Evolutionary conservation across 1,140 invertebrate species (phyloP).

Genomic region (Archegozetes longisetosus): DNA sequence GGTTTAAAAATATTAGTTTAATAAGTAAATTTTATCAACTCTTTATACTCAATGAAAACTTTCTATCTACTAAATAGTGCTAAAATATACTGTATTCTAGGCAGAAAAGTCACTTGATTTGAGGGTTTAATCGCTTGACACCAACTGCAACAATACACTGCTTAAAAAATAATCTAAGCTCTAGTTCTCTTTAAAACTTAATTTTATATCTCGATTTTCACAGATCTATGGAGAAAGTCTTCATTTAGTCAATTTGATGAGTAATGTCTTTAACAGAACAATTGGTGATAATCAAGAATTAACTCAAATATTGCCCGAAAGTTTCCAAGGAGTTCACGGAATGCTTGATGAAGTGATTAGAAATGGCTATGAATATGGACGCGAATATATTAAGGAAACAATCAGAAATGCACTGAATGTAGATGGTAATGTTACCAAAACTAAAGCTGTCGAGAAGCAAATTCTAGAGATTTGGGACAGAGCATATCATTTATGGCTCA

Average conservation of each 20-base stretch:
- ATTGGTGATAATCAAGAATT: conserved; percentile 72
- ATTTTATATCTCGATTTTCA: neutral
- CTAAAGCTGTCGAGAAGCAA: conserved; percentile 70
- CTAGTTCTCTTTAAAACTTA: neutral
- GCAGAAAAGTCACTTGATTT: too few relatives aligned
- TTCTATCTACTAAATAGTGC: too few relatives aligned
- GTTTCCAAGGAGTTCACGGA: conserved; percentile 31
- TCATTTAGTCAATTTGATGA: conserved; percentile 66
- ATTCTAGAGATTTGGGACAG: conserved; percentile 82
- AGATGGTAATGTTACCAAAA: conserved; percentile 61
- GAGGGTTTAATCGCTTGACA: too few relatives aligned
- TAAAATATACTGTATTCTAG: too few relatives aligned
- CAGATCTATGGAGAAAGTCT: conserved; percentile 89
- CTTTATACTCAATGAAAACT: too few relatives aligned
- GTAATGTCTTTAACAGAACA: conserved; percentile 53
- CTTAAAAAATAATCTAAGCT: neutral
- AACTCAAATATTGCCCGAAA: conserved; percentile 45
- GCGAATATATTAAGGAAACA: conserved; percentile 61
- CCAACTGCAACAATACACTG: conserved; percentile 4
- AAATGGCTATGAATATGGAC: conserved; percentile 77
- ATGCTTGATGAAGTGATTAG: conserved; percentile 70
- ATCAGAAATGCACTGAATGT: conserved; percentile 34
- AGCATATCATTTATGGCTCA: conserved; percentile 76
- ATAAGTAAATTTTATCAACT: too few relatives aligned
- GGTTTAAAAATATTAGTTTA: too few relatives aligned